Percentiles rank a stretch among this genome's conserved stretches.
phyloP scores from a whole-genome alignment of 1,140 invertebrate genomes.

The Calliphora vicina region DNA sequence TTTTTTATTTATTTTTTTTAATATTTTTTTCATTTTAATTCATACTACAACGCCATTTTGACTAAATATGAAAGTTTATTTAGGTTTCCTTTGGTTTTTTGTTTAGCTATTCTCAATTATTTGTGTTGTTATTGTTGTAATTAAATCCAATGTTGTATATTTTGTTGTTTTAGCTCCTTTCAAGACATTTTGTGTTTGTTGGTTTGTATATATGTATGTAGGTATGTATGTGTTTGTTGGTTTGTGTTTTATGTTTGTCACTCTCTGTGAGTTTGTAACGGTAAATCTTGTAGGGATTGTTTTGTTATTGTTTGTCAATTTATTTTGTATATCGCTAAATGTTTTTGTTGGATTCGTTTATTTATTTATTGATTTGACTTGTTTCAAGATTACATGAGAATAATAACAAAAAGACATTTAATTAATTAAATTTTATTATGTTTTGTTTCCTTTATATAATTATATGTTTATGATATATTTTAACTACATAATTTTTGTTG shows the following conservation, averaged over 20 bases:
- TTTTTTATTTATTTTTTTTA: not conserved
- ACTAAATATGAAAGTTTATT: slow-evolving; percentile 11
- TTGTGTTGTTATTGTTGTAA: not conserved
- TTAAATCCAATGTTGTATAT: not conserved
- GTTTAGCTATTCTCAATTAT: not conserved
- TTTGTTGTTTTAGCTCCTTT: not conserved
- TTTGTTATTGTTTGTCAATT: not conserved
- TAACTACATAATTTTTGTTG: not conserved
- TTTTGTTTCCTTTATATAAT: not conserved
- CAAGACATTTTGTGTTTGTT: not conserved
- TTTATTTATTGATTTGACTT: not conserved
- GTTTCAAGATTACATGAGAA: not conserved
- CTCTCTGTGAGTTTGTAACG: too few species aligned
- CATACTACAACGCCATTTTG: slow-evolving; percentile 6
- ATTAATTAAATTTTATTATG: not conserved
- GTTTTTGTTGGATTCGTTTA: not conserved
- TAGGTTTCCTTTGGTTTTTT: not conserved
- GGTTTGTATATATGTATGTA: not conserved
- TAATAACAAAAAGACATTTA: not conserved
- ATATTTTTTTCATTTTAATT: not conserved
- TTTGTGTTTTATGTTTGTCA: too few species aligned
- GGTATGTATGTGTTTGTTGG: not conserved
- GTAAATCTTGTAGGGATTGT: not conserved
- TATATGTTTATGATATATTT: not conserved
- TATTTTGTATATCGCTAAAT: not conserved